Evolutionary conservation across 2,113 vertebrate species (phyloP).

Genomic region (Rostratula benghalensis): DNA sequence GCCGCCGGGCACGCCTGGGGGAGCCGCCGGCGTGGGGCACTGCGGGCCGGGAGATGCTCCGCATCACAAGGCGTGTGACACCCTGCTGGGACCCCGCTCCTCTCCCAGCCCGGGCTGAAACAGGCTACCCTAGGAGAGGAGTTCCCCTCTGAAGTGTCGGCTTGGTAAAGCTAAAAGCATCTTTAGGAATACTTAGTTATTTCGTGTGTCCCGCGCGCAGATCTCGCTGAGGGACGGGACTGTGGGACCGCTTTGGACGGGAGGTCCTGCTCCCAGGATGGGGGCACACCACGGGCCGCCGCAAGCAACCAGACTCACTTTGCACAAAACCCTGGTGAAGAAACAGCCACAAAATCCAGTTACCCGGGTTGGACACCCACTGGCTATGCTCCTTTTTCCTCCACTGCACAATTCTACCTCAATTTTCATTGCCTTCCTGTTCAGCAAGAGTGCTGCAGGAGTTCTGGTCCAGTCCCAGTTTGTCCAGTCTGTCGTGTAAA

Average conservation of each 20-base stretch:
- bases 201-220: accelerated
- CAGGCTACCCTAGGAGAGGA: accelerated
- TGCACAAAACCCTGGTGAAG: neutral
- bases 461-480: neutral
- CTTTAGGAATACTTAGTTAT: neutral
- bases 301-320: neutral
- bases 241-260: too few species aligned
- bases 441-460: neutral
- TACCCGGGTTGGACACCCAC: neutral
- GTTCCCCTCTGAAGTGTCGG: accelerated
- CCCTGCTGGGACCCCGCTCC: too few species aligned
- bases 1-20: neutral
- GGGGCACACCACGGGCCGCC: accelerated
- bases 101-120: neutral
- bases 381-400: accelerated
- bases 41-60: accelerated
- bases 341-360: neutral
- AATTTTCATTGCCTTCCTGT: accelerated
- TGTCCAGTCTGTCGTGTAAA: neutral
- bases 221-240: neutral
- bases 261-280: neutral
- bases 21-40: neutral
- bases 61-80: accelerated
- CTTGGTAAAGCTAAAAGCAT: neutral
- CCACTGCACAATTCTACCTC: neutral